These are phyloP conservation scores for Campaea margaritaria DNA, from an alignment of 2,888 invertebrate species.

Conservation along the genomic window DNA sequence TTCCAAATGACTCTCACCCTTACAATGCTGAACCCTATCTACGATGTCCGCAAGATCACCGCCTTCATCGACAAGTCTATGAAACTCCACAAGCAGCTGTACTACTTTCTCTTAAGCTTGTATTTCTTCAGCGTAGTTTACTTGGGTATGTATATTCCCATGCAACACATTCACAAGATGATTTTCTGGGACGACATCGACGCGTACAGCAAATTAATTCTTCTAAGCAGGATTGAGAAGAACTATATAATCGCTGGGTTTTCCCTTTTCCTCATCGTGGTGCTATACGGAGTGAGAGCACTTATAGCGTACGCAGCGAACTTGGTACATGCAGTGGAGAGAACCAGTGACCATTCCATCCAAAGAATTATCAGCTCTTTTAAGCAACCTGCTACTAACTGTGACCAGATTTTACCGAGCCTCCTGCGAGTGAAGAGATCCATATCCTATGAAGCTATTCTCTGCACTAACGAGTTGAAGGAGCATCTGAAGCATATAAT, in stretches of 20 bases:
- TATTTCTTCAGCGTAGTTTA: constrained; percentile 66
- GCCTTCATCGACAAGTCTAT: constrained; percentile 48
- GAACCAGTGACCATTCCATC: constrained; percentile 39
- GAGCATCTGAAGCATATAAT: constrained; percentile 62
- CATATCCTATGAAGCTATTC: constrained; percentile 68
- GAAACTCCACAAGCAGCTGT: constrained; percentile 48
- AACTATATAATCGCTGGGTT: constrained; percentile 74
- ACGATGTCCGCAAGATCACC: constrained; percentile 63
- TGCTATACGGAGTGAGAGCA: constrained; percentile 62
- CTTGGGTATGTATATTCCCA: constrained; percentile 67
- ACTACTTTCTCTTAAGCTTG: constrained; percentile 42
- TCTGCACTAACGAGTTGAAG: constrained; percentile 66
- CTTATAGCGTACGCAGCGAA: constrained; percentile 62
- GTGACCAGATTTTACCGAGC: constrained; percentile 55
- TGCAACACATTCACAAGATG: constrained; percentile 59
- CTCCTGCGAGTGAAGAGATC: constrained; percentile 67
- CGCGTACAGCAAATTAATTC: constrained; percentile 58
- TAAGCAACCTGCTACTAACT: constrained; percentile 28
- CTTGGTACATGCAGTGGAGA: constrained; percentile 52
- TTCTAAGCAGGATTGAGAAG: constrained; percentile 65
- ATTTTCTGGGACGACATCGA: constrained; percentile 50
- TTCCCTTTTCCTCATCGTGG: constrained; percentile 69
- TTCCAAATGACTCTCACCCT: constrained; percentile 68
- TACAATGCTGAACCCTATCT: constrained; percentile 67
- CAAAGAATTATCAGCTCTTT: constrained; percentile 19